Conservation (phyloP, 2,888 invertebrate genomes). For the Pristionchus maxplancki region DNA sequence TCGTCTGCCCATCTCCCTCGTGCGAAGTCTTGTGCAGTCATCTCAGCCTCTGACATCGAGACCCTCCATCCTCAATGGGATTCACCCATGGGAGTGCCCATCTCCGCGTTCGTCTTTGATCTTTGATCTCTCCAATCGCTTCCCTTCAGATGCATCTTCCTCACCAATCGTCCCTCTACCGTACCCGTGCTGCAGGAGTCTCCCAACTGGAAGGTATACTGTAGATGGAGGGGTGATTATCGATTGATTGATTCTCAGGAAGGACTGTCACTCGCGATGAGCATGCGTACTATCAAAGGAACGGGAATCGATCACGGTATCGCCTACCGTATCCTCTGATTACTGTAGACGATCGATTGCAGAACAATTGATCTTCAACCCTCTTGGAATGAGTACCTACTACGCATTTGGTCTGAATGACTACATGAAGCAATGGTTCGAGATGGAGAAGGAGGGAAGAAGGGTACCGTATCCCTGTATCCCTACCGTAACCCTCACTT, state of each 20-base stretch:
- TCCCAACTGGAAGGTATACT: slow-evolving; percentile 42
- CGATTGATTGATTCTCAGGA: slow-evolving; percentile 30
- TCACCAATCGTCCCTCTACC: slow-evolving; percentile 37
- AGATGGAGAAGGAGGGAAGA: slow-evolving; percentile 48
- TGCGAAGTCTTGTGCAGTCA: slow-evolving; percentile 40
- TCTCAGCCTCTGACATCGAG: slow-evolving; percentile 39
- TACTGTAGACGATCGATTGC: slow-evolving; percentile 2
- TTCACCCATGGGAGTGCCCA: slow-evolving; percentile 44
- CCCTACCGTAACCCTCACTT: not conserved
- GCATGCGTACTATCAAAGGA: slow-evolving; percentile 39
- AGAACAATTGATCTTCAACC: slow-evolving; percentile 29
- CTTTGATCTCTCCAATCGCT: not conserved
- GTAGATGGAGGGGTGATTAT: not conserved
- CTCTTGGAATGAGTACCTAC: slow-evolving; percentile 43
- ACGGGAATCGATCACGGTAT: slow-evolving; percentile 43
- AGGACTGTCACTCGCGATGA: slow-evolving; percentile 11
- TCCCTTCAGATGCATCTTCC: slow-evolving; percentile 44
- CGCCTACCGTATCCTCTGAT: not conserved
- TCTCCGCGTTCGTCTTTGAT: slow-evolving; percentile 34
- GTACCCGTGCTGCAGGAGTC: slow-evolving; percentile 42
- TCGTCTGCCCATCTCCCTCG: slow-evolving; percentile 10
- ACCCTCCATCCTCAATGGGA: slow-evolving; percentile 46
- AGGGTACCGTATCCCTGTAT: slow-evolving; percentile 16
- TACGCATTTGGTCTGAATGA: slow-evolving; percentile 3
- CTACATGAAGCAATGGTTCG: slow-evolving; percentile 41